A percentile compares a stretch with the other conserved stretches of the same genome.
Evolutionary conservation across 2,888 invertebrate species (phyloP).

Genomic region (Argyresthia albistria): DNA sequence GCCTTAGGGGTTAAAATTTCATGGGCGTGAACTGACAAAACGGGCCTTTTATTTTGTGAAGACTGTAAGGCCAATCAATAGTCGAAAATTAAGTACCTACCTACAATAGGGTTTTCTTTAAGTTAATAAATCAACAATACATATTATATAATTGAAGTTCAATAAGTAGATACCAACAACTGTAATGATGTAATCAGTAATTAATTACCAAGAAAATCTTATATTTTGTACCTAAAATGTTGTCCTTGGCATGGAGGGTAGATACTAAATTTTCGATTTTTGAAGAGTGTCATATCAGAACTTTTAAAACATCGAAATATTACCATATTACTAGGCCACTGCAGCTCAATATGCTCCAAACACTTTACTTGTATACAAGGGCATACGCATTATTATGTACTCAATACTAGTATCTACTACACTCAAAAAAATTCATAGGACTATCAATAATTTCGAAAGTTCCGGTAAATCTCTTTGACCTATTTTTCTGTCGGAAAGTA

Average conservation of each 20-base stretch:
- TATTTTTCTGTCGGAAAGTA: conserved; percentile 60
- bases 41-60: too few species aligned
- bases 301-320: not conserved
- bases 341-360: not conserved
- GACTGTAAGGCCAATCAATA: too few species aligned
- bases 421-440: not conserved
- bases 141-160: too few species aligned
- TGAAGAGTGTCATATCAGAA: not conserved
- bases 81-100: too few species aligned
- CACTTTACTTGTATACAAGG: not conserved
- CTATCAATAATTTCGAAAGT: conserved; percentile 21
- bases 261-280: not conserved
- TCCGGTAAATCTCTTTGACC: conserved; percentile 62
- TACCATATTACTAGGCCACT: not conserved
- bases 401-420: not conserved
- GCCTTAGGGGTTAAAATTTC: too few species aligned
- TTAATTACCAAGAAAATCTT: too few species aligned
- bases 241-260: not conserved
- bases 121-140: too few species aligned
- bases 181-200: too few species aligned
- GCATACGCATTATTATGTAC: not conserved
- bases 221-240: too few species aligned
- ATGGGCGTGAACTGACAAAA: too few species aligned
- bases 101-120: too few species aligned
- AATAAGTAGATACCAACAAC: too few species aligned